Evolutionary conservation across 2,113 vertebrate genomes (phyloP).

Genomic region (Lathamus discolor): DNA sequence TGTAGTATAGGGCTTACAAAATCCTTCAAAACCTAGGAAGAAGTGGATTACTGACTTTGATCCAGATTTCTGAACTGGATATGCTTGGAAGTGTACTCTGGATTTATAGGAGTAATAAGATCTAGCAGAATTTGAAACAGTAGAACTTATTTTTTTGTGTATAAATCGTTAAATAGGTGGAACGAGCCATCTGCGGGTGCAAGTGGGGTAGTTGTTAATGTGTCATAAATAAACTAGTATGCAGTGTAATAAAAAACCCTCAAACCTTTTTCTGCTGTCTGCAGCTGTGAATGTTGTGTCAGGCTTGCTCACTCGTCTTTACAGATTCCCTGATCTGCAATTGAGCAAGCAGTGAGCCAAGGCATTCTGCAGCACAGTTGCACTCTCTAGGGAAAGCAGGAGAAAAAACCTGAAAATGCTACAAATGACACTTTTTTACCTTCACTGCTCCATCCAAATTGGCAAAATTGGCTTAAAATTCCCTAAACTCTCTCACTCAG

Average conservation of each 20-base stretch:
- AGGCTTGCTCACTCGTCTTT: fast-evolving
- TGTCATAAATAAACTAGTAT: neutral
- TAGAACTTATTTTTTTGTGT: neutral
- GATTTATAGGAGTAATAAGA: neutral
- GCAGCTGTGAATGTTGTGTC: neutral
- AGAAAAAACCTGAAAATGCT: neutral
- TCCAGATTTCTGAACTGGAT: neutral
- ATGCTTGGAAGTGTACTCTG: neutral
- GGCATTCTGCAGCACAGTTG: neutral
- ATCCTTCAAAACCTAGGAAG: neutral
- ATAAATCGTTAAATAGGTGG: neutral
- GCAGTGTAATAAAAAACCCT: neutral
- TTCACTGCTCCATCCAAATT: neutral
- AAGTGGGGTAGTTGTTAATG: neutral
- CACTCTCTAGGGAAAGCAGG: neutral
- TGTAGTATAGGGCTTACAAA: neutral
- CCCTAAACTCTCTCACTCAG: neutral
- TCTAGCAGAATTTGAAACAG: neutral
- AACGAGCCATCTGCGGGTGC: neutral
- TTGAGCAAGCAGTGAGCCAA: neutral
- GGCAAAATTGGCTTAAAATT: neutral
- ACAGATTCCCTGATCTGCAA: neutral
- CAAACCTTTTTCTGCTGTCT: fast-evolving
- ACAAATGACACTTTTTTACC: neutral
- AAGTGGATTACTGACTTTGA: neutral